Evolutionary conservation across 2,113 vertebrate genomes (phyloP).

Genomic region (Nibea coibor): DNA sequence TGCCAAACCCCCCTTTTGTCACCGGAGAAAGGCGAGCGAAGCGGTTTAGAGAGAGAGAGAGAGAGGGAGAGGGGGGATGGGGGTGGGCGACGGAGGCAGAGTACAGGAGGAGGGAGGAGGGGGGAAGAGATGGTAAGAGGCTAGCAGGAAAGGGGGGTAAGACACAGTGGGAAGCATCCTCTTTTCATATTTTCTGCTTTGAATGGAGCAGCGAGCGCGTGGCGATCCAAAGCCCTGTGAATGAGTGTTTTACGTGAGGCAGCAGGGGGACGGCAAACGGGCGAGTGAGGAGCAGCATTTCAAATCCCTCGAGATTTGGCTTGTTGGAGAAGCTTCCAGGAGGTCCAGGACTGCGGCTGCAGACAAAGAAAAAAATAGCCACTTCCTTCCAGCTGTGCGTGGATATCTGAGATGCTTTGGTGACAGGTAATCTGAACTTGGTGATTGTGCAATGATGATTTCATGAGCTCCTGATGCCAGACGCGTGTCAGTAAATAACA

Average conservation of each 20-base stretch:
- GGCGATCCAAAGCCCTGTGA: slow-evolving; percentile 43
- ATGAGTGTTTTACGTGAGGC: slow-evolving; percentile 50
- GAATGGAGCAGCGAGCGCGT: slow-evolving; percentile 32
- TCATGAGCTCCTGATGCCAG: slow-evolving; percentile 10
- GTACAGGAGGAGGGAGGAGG: slow-evolving; percentile 57
- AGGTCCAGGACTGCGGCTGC: slow-evolving; percentile 52
- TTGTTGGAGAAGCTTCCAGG: slow-evolving; percentile 42
- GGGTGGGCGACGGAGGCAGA: slow-evolving; percentile 39
- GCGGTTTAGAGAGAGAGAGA: slow-evolving; percentile 33
- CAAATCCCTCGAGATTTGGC: slow-evolving; percentile 43
- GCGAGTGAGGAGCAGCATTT: slow-evolving; percentile 51
- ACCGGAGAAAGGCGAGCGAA: slow-evolving; percentile 47
- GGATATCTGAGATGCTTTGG: slow-evolving; percentile 60
- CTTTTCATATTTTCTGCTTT: slow-evolving; percentile 61
- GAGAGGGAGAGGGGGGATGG: slow-evolving; percentile 36
- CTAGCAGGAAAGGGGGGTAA: slow-evolving; percentile 48
- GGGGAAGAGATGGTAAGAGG: slow-evolving; percentile 46
- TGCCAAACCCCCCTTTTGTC: slow-evolving; percentile 64
- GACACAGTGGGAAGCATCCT: slow-evolving; percentile 66
- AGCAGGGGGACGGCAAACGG: slow-evolving; percentile 12
- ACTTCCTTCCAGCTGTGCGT: slow-evolving; percentile 53
- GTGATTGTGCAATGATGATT: neutral
- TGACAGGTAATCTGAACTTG: slow-evolving; percentile 63
- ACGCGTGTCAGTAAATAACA: slow-evolving; percentile 28
- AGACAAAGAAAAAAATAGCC: slow-evolving; percentile 59